Evolutionary conservation across 2,113 vertebrate genomes (phyloP).

Genomic region (Cyanocitta stelleri): DNA sequence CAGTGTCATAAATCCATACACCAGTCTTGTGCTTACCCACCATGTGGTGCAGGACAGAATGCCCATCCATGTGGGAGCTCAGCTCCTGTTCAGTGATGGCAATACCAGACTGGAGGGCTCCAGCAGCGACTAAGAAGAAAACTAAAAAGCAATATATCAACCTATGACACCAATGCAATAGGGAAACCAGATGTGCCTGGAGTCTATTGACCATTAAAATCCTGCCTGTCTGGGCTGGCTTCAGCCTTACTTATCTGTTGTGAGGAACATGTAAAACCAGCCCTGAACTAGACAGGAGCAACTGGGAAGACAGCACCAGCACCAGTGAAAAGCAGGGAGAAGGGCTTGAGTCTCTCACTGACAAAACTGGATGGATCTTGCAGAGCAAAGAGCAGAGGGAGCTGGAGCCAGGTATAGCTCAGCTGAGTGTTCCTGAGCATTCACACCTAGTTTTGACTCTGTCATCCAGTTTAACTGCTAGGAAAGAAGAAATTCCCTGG

Average conservation of each 20-base stretch:
- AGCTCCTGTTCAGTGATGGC: background rate
- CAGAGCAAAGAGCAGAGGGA: background rate
- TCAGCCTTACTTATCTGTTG: background rate
- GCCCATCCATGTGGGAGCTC: background rate
- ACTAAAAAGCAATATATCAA: background rate
- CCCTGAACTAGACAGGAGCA: background rate
- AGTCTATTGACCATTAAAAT: background rate
- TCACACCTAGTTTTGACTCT: background rate
- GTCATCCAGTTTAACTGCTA: background rate
- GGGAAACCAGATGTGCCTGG: background rate
- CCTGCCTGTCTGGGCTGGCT: background rate
- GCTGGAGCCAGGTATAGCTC: background rate
- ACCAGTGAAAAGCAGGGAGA: background rate
- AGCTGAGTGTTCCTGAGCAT: background rate
- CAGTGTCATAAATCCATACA: background rate
- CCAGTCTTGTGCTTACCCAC: background rate
- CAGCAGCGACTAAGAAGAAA: background rate
- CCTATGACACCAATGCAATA: background rate
- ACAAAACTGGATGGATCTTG: background rate
- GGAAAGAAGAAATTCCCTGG: background rate
- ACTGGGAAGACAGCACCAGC: background rate
- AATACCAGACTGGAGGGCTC: background rate
- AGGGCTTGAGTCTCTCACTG: background rate
- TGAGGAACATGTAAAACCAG: background rate
- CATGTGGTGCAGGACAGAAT: background rate